Evolutionary conservation across 2,797 vertebrate genomes (phyloP).

Genomic region (Muraenolepis orangiensis): DNA sequence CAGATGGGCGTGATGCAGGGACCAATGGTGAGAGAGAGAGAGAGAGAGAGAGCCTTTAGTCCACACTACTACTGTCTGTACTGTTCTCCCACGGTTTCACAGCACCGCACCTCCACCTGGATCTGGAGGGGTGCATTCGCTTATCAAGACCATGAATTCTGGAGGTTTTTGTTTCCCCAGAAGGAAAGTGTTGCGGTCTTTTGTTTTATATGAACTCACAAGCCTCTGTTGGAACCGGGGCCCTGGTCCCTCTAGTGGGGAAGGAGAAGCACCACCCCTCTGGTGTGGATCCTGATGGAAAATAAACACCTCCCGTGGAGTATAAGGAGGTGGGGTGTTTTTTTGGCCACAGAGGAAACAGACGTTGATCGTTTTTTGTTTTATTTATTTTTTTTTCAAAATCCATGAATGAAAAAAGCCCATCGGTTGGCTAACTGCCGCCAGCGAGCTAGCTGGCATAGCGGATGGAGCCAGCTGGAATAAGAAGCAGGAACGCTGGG

Average conservation of each 20-base stretch:
- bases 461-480: slow-evolving; percentile 21
- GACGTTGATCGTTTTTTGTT: slow-evolving; percentile 25
- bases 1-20: slow-evolving; percentile 84
- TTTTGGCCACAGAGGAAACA: slow-evolving; percentile 43
- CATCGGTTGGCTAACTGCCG: slow-evolving; percentile 22
- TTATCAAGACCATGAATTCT: neutral
- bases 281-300: slow-evolving; percentile 26
- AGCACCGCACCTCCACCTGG: slow-evolving; percentile 10
- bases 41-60: slow-evolving; percentile 50
- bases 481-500: slow-evolving; percentile 34
- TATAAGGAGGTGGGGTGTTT: slow-evolving; percentile 17
- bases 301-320: slow-evolving; percentile 38
- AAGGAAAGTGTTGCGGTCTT: neutral
- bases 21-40: slow-evolving; percentile 79
- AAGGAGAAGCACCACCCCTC: slow-evolving; percentile 16
- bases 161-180: neutral
- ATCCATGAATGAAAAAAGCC: slow-evolving; percentile 16
- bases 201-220: neutral
- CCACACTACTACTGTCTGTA: neutral
- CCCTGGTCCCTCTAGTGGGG: slow-evolving; percentile 9
- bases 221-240: neutral
- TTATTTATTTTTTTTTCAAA: slow-evolving; percentile 36
- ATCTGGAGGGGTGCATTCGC: neutral
- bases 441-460: slow-evolving; percentile 30
- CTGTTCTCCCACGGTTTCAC: neutral